Evolutionary conservation across 2,888 invertebrate genomes (phyloP).

Genomic region (Meghimatium bilineatum): DNA sequence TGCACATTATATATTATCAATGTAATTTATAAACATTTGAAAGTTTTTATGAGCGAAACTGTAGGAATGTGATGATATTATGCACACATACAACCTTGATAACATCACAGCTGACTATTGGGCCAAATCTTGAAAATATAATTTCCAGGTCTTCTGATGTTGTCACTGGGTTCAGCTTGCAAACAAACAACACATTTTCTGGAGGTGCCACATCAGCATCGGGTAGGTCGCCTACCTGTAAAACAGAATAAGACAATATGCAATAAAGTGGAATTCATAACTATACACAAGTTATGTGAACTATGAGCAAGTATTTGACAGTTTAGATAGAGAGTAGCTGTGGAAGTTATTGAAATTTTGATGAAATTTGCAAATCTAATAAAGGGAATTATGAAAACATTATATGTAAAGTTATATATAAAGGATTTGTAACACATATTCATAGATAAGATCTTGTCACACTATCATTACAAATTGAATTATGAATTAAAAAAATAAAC

Average conservation of each 20-base stretch:
- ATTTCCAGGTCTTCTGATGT: conserved; percentile 94
- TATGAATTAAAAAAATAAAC: no score
- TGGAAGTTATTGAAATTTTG: no score
- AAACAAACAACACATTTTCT: conserved; percentile 99
- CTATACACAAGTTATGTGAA: no score
- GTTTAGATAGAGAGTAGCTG: no score
- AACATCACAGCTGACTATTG: conserved; percentile 93
- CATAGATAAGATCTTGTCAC: no score
- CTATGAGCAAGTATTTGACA: no score
- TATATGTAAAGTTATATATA: no score
- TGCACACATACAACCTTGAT: conserved; percentile 80
- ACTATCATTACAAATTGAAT: no score
- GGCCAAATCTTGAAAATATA: conserved; percentile 97
- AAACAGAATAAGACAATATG: not conserved
- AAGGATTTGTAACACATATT: no score
- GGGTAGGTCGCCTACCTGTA: conserved; percentile 91
- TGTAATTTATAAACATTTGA: not conserved
- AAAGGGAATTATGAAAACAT: no score
- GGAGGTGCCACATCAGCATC: conserved; percentile 98
- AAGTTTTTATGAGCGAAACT: not conserved
- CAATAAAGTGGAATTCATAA: no score
- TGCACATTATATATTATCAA: not conserved
- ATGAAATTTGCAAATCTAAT: no score
- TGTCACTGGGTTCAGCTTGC: conserved; percentile 98
- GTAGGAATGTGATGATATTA: not conserved